Conservation (phyloP, 2,888 invertebrate genomes). For the Troilus luridus region DNA sequence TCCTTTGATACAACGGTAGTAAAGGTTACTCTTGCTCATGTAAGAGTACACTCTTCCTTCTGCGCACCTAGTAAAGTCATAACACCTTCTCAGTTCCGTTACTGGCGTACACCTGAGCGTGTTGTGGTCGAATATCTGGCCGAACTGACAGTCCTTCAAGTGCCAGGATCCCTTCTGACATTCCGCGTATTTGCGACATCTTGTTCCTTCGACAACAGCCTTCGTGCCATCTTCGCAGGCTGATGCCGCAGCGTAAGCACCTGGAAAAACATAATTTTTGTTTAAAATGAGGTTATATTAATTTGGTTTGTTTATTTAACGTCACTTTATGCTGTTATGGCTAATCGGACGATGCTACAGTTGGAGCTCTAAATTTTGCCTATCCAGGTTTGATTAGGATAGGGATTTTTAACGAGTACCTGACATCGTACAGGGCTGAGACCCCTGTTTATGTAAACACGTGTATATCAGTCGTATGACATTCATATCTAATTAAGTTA, state of each 20-base stretch:
- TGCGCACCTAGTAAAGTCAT: neutral
- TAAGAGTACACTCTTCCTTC: neutral
- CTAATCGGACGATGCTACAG: too few relatives aligned
- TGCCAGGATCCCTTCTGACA: neutral
- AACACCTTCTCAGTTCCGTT: neutral
- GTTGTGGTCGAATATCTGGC: neutral
- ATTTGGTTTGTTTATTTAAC: too few relatives aligned
- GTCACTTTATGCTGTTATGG: too few relatives aligned
- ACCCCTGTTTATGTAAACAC: too few relatives aligned
- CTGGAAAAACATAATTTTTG: neutral
- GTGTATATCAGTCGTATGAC: too few relatives aligned
- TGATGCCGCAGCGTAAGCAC: neutral
- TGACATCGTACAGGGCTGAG: too few relatives aligned
- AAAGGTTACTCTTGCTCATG: neutral
- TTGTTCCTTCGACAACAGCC: neutral
- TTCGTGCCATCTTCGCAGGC: neutral
- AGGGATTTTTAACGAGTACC: too few relatives aligned
- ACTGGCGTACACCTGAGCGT: neutral
- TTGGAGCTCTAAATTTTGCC: too few relatives aligned
- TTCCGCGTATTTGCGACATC: neutral
- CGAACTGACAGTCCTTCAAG: neutral
- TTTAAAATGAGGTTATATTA: too few relatives aligned
- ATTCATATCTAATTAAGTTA: too few relatives aligned
- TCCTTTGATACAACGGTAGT: neutral
- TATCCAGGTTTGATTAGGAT: too few relatives aligned